These are phyloP conservation scores for Okapia johnstoni DNA, from an alignment of 2,113 vertebrate genomes.

Conservation along the genomic window DNA sequence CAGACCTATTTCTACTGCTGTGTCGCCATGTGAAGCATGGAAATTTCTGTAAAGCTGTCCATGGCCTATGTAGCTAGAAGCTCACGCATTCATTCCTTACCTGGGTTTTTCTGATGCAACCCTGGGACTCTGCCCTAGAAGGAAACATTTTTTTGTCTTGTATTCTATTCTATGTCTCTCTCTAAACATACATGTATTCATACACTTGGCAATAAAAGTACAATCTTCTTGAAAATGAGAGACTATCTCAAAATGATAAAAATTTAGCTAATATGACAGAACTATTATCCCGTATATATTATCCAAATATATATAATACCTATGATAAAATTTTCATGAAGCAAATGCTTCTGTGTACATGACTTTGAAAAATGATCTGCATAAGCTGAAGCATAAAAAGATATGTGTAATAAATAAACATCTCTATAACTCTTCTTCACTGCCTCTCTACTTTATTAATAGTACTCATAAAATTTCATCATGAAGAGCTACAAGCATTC, in stretches of 20 bases:
- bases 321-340: background rate
- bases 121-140: background rate
- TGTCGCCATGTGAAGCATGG: background rate
- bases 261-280: background rate
- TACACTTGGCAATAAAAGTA: background rate
- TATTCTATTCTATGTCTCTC: background rate
- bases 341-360: background rate
- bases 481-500: background rate
- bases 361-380: background rate
- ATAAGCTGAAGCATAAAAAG: background rate
- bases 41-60: background rate
- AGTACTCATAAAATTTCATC: background rate
- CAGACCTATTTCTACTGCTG: background rate
- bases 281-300: background rate
- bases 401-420: background rate
- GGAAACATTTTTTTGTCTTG: background rate
- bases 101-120: background rate
- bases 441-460: background rate
- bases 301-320: background rate
- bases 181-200: background rate
- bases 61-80: background rate
- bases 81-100: background rate
- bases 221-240: background rate
- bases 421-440: background rate
- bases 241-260: background rate